Base-by-base conservation (phyloP, 2,888 invertebrate species). In the Micropterix aruncella region DNA sequence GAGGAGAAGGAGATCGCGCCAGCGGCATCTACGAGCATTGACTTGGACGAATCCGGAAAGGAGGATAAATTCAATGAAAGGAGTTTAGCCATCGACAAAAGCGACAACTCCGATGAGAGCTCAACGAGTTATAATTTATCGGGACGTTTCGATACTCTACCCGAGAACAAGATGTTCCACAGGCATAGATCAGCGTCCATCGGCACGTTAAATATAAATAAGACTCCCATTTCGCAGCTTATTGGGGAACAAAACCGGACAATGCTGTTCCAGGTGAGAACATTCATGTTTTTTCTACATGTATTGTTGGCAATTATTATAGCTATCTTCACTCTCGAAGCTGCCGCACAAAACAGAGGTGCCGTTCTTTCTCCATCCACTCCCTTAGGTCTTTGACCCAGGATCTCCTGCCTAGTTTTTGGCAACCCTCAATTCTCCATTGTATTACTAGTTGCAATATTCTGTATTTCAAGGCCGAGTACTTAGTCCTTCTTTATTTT, bases 261-360 rank as follows among this genome's bases (percentile, higher is more conserved):
- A 0, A 95, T 96, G 94, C 77, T 96, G 37, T 83, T 95, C 57
- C 83, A 83, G 63, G 83, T 86, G 54, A 70, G 72, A 42, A 57
- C 61, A 18, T 14, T 15, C 7, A 2, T 1, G 18, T 27, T 37
- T 42, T 42, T 42, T 14, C 5, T 42, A 9, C 12, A 7, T 27
- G 12, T 27, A 27, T 7, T 7, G 12, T 27, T 27, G 27, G 27
- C 12, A 5, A 27, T 27, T 7, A 27, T 27, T n/a, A n/a, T n/a
- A n/a, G n/a, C n/a, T n/a, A n/a, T n/a, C n/a, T n/a, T n/a, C n/a
- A n/a, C n/a, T n/a, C n/a, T n/a, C n/a, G n/a, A n/a, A n/a, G n/a
- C n/a, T n/a, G n/a, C n/a, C n/a, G n/a, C n/a, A n/a, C n/a, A n/a
- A n/a, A n/a, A n/a, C n/a, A n/a, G n/a, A n/a, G n/a, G n/a, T n/a